Evolutionary conservation across 2,797 vertebrate species (phyloP).

Genomic region (Artibeus jamaicensis): DNA sequence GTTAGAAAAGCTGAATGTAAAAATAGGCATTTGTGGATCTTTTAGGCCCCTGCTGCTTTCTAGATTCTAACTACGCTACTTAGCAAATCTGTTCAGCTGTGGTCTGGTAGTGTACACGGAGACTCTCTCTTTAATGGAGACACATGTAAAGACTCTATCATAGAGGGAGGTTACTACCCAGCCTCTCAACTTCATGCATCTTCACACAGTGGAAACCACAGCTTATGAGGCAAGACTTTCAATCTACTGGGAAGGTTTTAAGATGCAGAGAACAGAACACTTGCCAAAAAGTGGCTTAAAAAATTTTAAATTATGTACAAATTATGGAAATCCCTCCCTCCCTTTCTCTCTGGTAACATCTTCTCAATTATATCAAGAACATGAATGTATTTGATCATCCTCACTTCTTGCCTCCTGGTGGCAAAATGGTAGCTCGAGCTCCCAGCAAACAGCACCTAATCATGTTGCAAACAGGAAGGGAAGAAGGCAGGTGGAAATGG

Average conservation of each 20-base stretch:
- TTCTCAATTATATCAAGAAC: background rate
- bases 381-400: background rate
- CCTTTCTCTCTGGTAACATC: background rate
- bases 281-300: background rate
- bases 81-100: background rate
- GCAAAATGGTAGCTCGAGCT: background rate
- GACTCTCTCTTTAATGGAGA: background rate
- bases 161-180: background rate
- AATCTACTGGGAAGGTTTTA: background rate
- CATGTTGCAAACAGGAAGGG: background rate
- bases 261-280: background rate
- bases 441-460: background rate
- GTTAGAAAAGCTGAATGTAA: conserved; percentile 37
- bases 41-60: conserved; percentile 16
- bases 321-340: background rate
- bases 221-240: background rate
- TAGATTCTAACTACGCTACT: background rate
- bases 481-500: background rate
- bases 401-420: background rate
- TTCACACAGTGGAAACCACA: background rate
- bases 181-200: background rate
- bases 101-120: background rate
- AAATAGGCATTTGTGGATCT: conserved; percentile 11
- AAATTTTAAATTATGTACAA: background rate
- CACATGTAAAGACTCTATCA: background rate